Evolutionary conservation across 2,888 invertebrate species (phyloP), one percentile per base, ranked within the genome.

Genomic region (Ischnus inquisitorius): DNA sequence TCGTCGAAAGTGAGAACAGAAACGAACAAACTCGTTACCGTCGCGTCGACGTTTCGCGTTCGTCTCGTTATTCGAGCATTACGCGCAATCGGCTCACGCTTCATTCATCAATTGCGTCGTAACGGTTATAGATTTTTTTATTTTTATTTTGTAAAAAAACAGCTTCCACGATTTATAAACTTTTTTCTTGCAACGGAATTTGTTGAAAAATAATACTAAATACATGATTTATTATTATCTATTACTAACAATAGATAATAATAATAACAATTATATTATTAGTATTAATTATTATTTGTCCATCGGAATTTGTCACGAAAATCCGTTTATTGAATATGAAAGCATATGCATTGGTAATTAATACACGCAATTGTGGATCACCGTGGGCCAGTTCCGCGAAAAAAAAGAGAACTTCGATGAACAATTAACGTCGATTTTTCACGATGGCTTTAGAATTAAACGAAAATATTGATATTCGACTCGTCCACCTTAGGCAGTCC

Each of bases 361-460:
- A 46, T n/a, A 3, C 0, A 46, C 12, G 46, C 3, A 46, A 8
- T n/a, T 12, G 46, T n/a, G n/a, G 22, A 57, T 1, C 10, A 57
- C 1, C 10, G 57, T 12, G 3, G 12, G 25, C 22, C 25, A 57
- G 10, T 25, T 25, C 0, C 12, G 10, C 1, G 22, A 57, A 57
- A 25, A 22, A 25, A 22, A 4, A 25, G 6, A 10, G 22, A 57
- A 10, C 12, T 10, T 46, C 19, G 3, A 25, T 16, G 62, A 69
- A 71, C 64, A 71, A 71, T 48, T 48, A 69, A 71, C 8, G 34
- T 34, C 34, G 78, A 76, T 57, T 43, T n/a, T 43, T 25, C 25
- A 41, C 16, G 54, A 64, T 79, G 69, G 71, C 64, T 65, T 22
- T 78, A 78, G 60, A 78, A 62, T 69, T 69, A 34, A 54, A 14